A percentile compares a stretch with the other conserved stretches of the same genome.
Evolutionary conservation across 2,888 invertebrate species (phyloP).

Genomic region (Dasypolia templi): DNA sequence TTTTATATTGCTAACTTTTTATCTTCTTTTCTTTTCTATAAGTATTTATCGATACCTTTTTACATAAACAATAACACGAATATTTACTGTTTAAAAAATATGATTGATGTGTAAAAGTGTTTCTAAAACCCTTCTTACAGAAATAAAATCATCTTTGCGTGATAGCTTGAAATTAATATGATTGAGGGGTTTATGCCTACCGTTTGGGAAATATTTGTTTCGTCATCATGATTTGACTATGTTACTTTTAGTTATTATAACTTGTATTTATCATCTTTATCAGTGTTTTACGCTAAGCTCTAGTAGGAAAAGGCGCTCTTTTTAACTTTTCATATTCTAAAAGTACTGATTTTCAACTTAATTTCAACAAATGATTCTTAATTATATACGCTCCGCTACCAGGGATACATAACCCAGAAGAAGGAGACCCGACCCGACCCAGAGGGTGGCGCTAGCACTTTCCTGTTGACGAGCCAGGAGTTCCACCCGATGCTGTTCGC

Average conservation of each 20-base stretch:
- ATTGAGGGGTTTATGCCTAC: too few relatives aligned
- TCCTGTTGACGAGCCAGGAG: slow-evolving; percentile 95
- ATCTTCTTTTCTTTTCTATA: too few relatives aligned
- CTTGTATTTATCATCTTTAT: neutral
- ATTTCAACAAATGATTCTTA: neutral
- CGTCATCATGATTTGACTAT: neutral
- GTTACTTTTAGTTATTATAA: neutral
- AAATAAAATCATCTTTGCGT: too few relatives aligned
- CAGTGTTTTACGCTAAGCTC: neutral
- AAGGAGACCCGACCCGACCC: slow-evolving; percentile 92
- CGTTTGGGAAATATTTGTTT: too few relatives aligned
- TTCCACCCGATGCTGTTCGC: slow-evolving; percentile 97
- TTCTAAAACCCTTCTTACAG: too few relatives aligned
- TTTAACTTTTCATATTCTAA: neutral
- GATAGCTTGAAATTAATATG: too few relatives aligned
- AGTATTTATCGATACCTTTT: too few relatives aligned
- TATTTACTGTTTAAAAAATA: too few relatives aligned
- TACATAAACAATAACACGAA: too few relatives aligned
- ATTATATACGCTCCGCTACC: slow-evolving; percentile 14
- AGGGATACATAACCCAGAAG: slow-evolving; percentile 97
- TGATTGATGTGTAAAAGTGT: too few relatives aligned
- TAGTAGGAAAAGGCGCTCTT: neutral
- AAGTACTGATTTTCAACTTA: neutral
- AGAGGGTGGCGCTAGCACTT: slow-evolving; percentile 86
- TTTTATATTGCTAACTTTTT: too few relatives aligned